These are phyloP conservation scores for Platichthys stellatus DNA, from an alignment of 2,113 vertebrate genomes.

Conservation along the genomic window DNA sequence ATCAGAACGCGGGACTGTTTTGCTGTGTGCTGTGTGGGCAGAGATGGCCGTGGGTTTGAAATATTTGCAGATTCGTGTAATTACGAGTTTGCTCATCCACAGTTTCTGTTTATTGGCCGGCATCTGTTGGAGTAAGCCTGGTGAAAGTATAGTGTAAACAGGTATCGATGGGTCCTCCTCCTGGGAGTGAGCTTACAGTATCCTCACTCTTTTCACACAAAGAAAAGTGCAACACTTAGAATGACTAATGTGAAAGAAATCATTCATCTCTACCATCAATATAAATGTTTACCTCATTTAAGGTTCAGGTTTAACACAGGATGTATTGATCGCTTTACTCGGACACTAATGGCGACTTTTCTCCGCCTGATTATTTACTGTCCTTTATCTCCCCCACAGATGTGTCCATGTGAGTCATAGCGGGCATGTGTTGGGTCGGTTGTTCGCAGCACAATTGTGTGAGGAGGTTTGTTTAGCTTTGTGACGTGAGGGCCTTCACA, in stretches of 20 bases:
- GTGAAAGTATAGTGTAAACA: slow-evolving; percentile 14
- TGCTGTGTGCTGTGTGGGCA: slow-evolving; percentile 4
- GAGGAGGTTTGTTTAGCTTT: slow-evolving; percentile 50
- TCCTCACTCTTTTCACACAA: not conserved
- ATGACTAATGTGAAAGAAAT: not conserved
- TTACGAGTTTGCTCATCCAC: not conserved
- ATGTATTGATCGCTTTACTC: not conserved
- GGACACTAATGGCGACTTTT: slow-evolving; percentile 24
- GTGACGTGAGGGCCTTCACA: slow-evolving; percentile 24
- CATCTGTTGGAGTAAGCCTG: not conserved
- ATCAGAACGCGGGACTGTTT: slow-evolving; percentile 26
- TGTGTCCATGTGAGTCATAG: slow-evolving; percentile 50
- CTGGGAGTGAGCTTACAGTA: not conserved
- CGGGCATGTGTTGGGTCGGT: slow-evolving; percentile 48
- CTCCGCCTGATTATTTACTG: slow-evolving; percentile 42
- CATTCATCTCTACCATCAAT: not conserved
- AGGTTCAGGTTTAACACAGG: not conserved
- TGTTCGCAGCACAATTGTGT: slow-evolving; percentile 52
- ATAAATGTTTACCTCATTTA: not conserved
- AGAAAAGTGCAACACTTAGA: not conserved
- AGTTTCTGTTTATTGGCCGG: slow-evolving; percentile 13
- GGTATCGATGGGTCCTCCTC: slow-evolving; percentile 11
- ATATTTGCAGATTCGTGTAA: slow-evolving; percentile 1
- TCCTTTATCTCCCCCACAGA: slow-evolving; percentile 49
- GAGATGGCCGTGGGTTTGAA: not conserved